Evolutionary conservation across 2,888 invertebrate species (phyloP).

Genomic region (Drosophila rellima): DNA sequence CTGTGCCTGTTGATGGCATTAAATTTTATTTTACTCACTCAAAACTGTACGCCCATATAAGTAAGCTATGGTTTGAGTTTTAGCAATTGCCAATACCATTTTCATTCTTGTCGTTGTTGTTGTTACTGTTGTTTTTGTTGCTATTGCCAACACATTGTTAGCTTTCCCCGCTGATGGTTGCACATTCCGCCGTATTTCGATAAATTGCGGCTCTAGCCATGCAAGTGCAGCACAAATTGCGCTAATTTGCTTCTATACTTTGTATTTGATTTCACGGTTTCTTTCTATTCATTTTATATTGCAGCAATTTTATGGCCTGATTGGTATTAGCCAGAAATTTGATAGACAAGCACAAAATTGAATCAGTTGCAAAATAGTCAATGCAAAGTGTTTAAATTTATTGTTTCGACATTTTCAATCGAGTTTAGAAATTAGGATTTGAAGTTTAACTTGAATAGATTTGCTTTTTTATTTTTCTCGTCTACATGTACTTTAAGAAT

Average conservation of each 20-base stretch:
- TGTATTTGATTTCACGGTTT: constrained; percentile 33
- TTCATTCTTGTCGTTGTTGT: neutral
- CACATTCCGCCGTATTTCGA: constrained; percentile 63
- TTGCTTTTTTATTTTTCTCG: no score
- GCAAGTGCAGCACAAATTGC: constrained; percentile 68
- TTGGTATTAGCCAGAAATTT: constrained; percentile 53
- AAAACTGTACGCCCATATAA: constrained; percentile 62
- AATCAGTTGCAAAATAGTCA: neutral
- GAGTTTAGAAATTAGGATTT: neutral
- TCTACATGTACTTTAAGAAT: neutral
- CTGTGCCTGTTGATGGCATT: constrained; percentile 68
- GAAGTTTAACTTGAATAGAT: no score
- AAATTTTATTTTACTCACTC: constrained; percentile 69
- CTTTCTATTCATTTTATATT: constrained; percentile 14
- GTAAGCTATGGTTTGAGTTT: constrained; percentile 52
- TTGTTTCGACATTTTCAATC: neutral
- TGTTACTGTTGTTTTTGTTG: constrained; percentile 31
- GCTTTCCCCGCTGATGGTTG: constrained; percentile 49
- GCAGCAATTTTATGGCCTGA: constrained; percentile 52
- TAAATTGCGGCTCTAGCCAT: constrained; percentile 60
- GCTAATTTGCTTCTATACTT: constrained; percentile 67
- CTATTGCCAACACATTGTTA: constrained; percentile 60
- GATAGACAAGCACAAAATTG: constrained; percentile 34
- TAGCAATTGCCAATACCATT: constrained; percentile 4
- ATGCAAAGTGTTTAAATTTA: neutral